Percentiles rank a stretch among this genome's conserved stretches.
phyloP scores from a whole-genome alignment of 2,113 vertebrate genomes.

The Plestiodon gilberti region DNA sequence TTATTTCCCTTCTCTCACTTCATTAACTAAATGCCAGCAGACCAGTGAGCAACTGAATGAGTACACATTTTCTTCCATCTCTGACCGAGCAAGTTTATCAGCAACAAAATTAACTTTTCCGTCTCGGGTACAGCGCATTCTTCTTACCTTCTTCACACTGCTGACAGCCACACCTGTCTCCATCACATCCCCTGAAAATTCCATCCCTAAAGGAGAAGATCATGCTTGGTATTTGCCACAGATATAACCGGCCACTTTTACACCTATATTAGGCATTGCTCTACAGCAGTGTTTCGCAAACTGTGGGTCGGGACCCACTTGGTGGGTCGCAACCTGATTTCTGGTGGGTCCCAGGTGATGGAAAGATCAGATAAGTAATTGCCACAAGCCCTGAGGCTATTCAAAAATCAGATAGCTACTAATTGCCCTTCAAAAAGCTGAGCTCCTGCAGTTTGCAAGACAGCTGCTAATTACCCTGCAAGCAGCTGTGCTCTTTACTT shows the following conservation, averaged over 20 bases:
- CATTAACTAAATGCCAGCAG: slow-evolving; percentile 20
- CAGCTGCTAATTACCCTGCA: too few species aligned
- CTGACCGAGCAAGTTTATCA: fast-evolving
- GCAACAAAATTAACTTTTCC: fast-evolving
- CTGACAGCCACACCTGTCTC: slow-evolving; percentile 62
- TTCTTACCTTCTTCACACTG: slow-evolving; percentile 48
- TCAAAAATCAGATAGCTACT: too few species aligned
- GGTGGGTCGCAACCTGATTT: too few species aligned
- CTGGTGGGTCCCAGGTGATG: too few species aligned
- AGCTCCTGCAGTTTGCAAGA: too few species aligned
- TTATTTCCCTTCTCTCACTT: neutral
- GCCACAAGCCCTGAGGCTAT: too few species aligned
- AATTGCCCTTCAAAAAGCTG: too few species aligned
- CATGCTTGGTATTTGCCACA: neutral
- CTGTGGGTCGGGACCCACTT: too few species aligned
- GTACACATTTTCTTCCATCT: neutral
- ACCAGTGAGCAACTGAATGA: neutral
- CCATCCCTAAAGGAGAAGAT: slow-evolving; percentile 60
- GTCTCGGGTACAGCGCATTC: fast-evolving
- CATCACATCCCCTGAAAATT: slow-evolving; percentile 69
- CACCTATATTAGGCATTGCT: neutral
- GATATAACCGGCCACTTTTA: neutral
- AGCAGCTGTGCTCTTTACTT: too few species aligned
- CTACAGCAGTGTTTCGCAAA: too few species aligned
- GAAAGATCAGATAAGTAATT: too few species aligned